phyloP scores from a whole-genome alignment of 2,888 invertebrate species.

The Epinotia ramella region DNA sequence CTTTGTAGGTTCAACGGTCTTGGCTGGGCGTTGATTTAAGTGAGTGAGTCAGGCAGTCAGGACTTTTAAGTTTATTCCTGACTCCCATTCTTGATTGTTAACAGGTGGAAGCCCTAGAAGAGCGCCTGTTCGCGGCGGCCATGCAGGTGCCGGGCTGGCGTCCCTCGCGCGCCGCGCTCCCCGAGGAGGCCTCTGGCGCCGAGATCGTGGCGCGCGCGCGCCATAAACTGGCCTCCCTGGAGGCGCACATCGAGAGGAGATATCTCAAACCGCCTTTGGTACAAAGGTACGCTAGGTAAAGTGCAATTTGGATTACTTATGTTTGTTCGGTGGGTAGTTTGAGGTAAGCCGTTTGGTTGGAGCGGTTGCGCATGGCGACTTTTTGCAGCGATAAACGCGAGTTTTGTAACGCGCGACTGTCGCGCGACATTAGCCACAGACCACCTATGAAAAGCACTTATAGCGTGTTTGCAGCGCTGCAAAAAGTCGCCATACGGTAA shows the following conservation, averaged over 20 bases:
- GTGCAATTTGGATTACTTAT: conserved; percentile 52
- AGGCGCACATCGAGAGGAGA: conserved; percentile 96
- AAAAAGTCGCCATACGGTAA: no score
- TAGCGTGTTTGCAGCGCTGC: no score
- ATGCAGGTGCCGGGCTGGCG: conserved; percentile 97
- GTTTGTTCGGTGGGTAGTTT: conserved; percentile 41
- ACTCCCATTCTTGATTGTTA: neutral
- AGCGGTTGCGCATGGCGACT: neutral
- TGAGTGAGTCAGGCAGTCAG: no score
- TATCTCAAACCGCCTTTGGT: conserved; percentile 97
- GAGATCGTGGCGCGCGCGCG: conserved; percentile 86
- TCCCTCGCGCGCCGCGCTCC: conserved; percentile 75
- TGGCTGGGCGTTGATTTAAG: no score
- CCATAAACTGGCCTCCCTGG: conserved; percentile 92
- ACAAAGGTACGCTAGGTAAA: conserved; percentile 80
- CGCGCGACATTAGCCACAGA: no score
- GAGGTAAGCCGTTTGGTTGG: conserved; percentile 19
- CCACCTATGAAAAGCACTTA: no score
- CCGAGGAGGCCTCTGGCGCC: conserved; percentile 85
- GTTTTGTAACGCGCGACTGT: no score
- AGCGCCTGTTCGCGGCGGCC: conserved; percentile 94
- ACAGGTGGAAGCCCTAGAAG: conserved; percentile 93
- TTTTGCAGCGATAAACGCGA: no score
- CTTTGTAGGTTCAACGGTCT: no score
- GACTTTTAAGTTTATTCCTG: no score